Evolutionary conservation across 1,140 invertebrate species (phyloP).

Genomic region (Cheumatopsyche charites): DNA sequence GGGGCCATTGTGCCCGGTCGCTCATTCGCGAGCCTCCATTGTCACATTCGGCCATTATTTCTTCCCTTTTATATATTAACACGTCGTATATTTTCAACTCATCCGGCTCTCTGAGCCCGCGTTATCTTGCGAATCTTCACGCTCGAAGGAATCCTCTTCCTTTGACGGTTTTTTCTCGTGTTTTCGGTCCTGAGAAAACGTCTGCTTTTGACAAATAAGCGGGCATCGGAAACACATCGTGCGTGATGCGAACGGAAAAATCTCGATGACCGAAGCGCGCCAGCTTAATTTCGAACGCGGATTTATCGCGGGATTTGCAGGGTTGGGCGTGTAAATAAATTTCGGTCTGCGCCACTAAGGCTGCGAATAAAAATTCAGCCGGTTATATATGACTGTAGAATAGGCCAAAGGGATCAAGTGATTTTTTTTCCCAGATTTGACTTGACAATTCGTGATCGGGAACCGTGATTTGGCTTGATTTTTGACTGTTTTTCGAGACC

Average conservation of each 20-base stretch:
- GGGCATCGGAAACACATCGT: neutral
- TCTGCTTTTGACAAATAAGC: constrained; percentile 14
- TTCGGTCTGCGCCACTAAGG: constrained; percentile 22
- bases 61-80: neutral
- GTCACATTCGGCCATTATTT: constrained; percentile 11
- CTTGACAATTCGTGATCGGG: too few relatives aligned
- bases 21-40: neutral
- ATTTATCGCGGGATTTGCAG: neutral
- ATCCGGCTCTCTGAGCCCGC: neutral
- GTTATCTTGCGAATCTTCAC: constrained; percentile 15
- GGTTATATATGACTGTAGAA: too few relatives aligned
- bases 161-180: neutral
- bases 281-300: too few relatives aligned
- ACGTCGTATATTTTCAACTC: constrained; percentile 18
- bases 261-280: neutral
- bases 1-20: too few relatives aligned
- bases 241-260: constrained; percentile 14
- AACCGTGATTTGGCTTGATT: too few relatives aligned
- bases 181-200: neutral
- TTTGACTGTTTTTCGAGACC: too few relatives aligned
- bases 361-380: neutral
- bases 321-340: constrained; percentile 30
- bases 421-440: too few relatives aligned
- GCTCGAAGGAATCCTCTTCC: constrained; percentile 11
- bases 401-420: too few relatives aligned